Evolutionary conservation across 2,797 vertebrate species (phyloP).

Genomic region (Podarcis lilfordi): DNA sequence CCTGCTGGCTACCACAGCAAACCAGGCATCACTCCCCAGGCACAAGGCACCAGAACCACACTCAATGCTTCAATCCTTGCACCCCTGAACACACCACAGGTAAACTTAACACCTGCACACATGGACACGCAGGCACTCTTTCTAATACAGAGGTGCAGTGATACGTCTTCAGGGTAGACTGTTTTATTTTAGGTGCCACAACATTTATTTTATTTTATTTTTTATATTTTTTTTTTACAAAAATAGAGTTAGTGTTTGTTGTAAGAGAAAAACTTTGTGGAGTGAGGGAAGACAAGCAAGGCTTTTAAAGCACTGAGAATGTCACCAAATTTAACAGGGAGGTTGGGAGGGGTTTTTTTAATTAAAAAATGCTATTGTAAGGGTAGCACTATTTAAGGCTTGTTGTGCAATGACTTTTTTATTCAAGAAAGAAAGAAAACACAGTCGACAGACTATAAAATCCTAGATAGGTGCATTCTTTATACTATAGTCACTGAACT

Average conservation of each 20-base stretch:
- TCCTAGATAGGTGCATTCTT: slow-evolving; percentile 70
- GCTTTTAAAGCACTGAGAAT: slow-evolving; percentile 74
- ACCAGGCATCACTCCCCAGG: background rate
- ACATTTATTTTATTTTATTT: slow-evolving; percentile 59
- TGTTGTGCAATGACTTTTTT: slow-evolving; percentile 84
- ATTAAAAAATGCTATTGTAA: slow-evolving; percentile 72
- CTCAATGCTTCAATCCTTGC: background rate
- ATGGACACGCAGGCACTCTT: slow-evolving; percentile 54
- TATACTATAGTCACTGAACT: slow-evolving; percentile 77
- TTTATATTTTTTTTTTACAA: slow-evolving; percentile 66
- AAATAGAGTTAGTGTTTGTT: slow-evolving; percentile 72
- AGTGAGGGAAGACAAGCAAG: slow-evolving; percentile 67
- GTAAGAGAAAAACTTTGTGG: slow-evolving; percentile 57
- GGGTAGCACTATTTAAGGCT: slow-evolving; percentile 76
- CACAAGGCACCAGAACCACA: background rate
- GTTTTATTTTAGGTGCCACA: slow-evolving; percentile 73
- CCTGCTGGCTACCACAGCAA: background rate
- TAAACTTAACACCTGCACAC: background rate
- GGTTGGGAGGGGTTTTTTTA: background rate
- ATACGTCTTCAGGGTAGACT: slow-evolving; percentile 75
- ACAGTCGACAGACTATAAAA: slow-evolving; percentile 83
- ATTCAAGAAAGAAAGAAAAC: slow-evolving; percentile 76
- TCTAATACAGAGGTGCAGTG: slow-evolving; percentile 72
- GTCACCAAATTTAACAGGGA: slow-evolving; percentile 75
- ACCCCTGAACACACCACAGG: background rate